Percentiles rank a stretch among this genome's conserved stretches.
These are phyloP conservation scores for Amphimallon solstitiale DNA, from an alignment of 2,888 invertebrate species.

Conservation along the genomic window DNA sequence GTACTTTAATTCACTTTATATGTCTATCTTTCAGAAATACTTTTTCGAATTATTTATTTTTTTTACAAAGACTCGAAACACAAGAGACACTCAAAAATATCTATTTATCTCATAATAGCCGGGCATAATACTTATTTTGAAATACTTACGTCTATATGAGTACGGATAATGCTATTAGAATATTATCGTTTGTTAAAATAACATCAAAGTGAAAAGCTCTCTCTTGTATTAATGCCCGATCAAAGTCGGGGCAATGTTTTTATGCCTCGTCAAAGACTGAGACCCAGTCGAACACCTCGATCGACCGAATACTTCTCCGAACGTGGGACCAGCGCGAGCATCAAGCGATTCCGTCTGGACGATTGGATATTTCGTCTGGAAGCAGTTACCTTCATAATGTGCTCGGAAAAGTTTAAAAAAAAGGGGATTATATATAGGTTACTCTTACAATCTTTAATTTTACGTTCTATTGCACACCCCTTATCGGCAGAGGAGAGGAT, in stretches of 20 bases:
- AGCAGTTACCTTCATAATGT: slow-evolving; percentile 47
- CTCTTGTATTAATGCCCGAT: slow-evolving; percentile 33
- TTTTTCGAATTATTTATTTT: not conserved
- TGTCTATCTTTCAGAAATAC: not conserved
- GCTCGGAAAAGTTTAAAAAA: slow-evolving; percentile 45
- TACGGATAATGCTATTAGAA: slow-evolving; percentile 30
- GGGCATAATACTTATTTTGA: slow-evolving; percentile 5
- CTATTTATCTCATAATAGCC: not conserved
- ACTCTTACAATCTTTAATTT: slow-evolving; percentile 50
- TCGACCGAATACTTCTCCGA: not conserved
- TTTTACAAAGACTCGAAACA: not conserved
- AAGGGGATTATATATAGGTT: slow-evolving; percentile 46
- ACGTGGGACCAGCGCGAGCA: not conserved
- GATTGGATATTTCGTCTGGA: slow-evolving; percentile 34
- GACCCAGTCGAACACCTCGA: slow-evolving; percentile 18
- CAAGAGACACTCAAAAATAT: no score
- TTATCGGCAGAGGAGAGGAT: slow-evolving; percentile 37
- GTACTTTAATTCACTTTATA: slow-evolving; percentile 3
- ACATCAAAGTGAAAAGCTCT: slow-evolving; percentile 30
- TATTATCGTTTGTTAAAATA: slow-evolving; percentile 31
- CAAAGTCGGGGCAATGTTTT: slow-evolving; percentile 32
- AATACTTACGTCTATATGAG: slow-evolving; percentile 2
- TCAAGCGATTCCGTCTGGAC: slow-evolving; percentile 18
- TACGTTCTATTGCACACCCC: slow-evolving; percentile 50
- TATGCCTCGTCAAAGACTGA: slow-evolving; percentile 32